Evolutionary conservation across 2,888 invertebrate genomes (phyloP), one percentile per base, ranked within the genome.

Genomic region (Folsomia manolachei): DNA sequence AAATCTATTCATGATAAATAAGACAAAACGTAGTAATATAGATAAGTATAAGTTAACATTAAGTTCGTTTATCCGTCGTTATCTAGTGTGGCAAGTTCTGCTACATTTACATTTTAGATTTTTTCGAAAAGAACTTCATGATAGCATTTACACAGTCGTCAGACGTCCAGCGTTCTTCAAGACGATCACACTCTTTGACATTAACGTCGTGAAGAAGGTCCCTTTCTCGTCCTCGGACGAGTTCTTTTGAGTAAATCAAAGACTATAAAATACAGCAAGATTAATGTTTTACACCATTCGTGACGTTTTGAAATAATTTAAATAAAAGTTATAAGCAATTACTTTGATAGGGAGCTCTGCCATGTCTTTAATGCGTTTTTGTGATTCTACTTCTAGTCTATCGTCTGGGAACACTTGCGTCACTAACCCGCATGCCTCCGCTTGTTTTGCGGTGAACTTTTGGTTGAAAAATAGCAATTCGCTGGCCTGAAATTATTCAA

Each of bases 381-480:
- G 89, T 39, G 89, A 87, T 82, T 88, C 81, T 83, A 83, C 84
- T 67, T 90, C 85, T 68, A 92, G 83, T 67, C 89, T 86, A 24
- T 87, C 84, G 53, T 87, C 85, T 73, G 91, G 90, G 80, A 92
- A 90, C 18, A 97, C 86, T 82, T 90, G 88, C 14, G 93, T 90
- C 0, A 97, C 89, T 70, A 97, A 89, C 26, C 93, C 91, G 82
- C 87, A 88, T 60, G 89, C 85, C 65, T 88, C 85, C 0, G 97
- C 97, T 85, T 96, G 94, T 69, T 86, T 81, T 0, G 94, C 93
- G 26, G 88, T 87, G 82, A 97, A 86, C 84, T 90, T 93, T 80
- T 91, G 87, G 81, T 91, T 91, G 78, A 94, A 89, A 70, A 87
- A 82, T 23, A 89, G 82, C 80, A 89, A 81, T 80, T 88, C 87